These are phyloP conservation scores for Porites cylindrica DNA, from an alignment of 92 coral and sea anemone genomes.

Conservation along the genomic window DNA sequence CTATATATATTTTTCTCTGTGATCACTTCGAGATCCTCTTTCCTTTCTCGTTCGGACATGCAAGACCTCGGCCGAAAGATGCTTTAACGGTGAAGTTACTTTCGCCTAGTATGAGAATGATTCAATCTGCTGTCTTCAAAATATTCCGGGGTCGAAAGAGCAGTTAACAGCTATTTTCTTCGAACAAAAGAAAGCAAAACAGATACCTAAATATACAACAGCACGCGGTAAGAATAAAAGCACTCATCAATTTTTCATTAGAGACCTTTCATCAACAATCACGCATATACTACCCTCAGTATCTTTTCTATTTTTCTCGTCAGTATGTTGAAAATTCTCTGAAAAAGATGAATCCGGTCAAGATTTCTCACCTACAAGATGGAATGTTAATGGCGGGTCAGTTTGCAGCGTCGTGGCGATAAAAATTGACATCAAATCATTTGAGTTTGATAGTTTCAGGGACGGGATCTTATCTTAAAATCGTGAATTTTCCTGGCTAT, in stretches of 20 bases:
- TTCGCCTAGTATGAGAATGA: not conserved
- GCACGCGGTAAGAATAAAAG: constrained; percentile 36
- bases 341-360: not conserved
- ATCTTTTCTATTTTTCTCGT: not conserved
- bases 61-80: not conserved
- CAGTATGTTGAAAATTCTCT: not conserved
- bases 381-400: not conserved
- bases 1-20: not conserved
- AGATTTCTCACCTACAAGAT: not conserved
- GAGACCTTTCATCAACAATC: constrained; percentile 4
- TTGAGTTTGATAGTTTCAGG: not conserved
- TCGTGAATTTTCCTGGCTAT: not conserved
- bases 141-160: not conserved
- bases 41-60: not conserved
- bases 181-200: constrained; percentile 35
- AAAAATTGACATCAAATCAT: not conserved
- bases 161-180: not conserved
- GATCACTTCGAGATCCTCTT: constrained; percentile 6
- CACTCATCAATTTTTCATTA: constrained; percentile 27
- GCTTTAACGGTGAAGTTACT: not conserved
- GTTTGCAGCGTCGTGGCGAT: not conserved
- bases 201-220: not conserved
- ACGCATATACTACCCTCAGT: not conserved
- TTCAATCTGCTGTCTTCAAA: not conserved
- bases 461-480: constrained; percentile 4